Base-by-base conservation (phyloP, 2,888 invertebrate genomes). In the Orchesellides sinensis region DNA sequence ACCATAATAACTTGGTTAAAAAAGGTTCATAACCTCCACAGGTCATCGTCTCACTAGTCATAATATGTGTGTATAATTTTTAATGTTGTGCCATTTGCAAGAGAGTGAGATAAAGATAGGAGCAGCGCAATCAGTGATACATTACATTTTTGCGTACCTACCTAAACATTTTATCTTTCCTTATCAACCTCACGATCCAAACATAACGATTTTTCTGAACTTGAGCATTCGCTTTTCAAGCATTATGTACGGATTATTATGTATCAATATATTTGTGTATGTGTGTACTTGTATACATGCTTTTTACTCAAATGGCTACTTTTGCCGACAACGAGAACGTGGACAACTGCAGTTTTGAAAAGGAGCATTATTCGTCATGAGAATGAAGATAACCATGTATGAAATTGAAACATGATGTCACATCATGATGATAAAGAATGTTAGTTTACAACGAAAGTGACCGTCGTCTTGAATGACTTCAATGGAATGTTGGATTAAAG, bases 21-120 rank as follows among this genome's bases (percentile, higher is more conserved):
- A 81, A 54, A 84, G 84, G 83, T 85, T 82, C 83, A 85, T 83
- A 80, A 81, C 83, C 83, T 81, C 81, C 65, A 35, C 82, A 81
- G 86, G 86, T 86, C 86, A 86, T 84, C 86, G 86, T 83, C 86
- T 86, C 63, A 54, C 61, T 32, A 32, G 65, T 35, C 56, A 65
- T 80, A 73, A 70, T 54, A 23, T 45, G 25, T 45, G 23, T 69
- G 8, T 69, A 69, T 78, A 63, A 78, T 69, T 68, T 69, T 72
- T 80, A 73, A 80, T 80, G 73, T 68, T 80, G 73, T 80, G 40
- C 73, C 65, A 56, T 79, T 79, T 66, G 66, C 59, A 59, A 65
- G 17, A 68, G 29, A 32, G n/a, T n/a, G 54, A 65, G 66, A 80
- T 72, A 65, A 68, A 66, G 80, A 73, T 54, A 72, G 65, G 6